Conservation (phyloP, 2,797 vertebrate species). For the Poecilia velifera region DNA sequence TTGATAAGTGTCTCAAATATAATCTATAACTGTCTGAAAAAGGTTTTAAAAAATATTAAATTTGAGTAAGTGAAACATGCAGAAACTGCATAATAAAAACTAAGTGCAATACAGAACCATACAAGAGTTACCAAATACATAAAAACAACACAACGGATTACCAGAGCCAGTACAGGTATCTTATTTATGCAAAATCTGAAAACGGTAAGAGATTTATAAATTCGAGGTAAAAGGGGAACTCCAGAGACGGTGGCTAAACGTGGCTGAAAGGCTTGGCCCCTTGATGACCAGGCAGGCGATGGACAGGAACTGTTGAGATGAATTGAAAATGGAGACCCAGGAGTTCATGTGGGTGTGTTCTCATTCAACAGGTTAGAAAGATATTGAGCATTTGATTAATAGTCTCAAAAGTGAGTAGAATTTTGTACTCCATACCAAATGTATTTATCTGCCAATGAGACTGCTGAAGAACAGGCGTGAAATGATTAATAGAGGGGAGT, state of each 20-base stretch:
- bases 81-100: neutral
- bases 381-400: slow-evolving; percentile 1
- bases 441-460: neutral
- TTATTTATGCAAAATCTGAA: neutral
- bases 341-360: neutral
- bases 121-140: neutral
- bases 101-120: neutral
- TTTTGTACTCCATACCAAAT: neutral
- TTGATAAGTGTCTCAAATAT: too few species aligned
- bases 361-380: neutral
- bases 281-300: neutral
- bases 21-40: too few species aligned
- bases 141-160: neutral
- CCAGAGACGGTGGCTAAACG: neutral
- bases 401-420: neutral
- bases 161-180: neutral
- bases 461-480: neutral
- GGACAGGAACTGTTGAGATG: neutral
- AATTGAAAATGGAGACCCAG: neutral
- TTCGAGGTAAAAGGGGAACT: neutral
- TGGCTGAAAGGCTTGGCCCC: neutral
- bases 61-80: too few species aligned
- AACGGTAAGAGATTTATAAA: neutral
- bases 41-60: too few species aligned
- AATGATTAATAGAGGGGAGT: neutral